phyloP scores from a whole-genome alignment of 2,888 invertebrate species.

The Crioceris asparagi region DNA sequence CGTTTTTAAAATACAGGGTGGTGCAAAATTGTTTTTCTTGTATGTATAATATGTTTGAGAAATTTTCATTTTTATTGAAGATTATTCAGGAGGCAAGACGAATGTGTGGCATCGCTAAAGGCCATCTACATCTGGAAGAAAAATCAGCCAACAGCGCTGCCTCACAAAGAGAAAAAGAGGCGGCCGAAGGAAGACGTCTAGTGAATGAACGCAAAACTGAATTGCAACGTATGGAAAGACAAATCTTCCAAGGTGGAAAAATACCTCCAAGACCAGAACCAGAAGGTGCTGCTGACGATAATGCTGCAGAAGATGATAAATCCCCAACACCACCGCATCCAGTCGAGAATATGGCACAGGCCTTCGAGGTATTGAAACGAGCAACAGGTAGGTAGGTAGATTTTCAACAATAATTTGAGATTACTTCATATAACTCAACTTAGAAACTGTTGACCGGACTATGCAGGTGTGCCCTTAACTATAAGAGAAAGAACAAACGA shows the following conservation, averaged over 20 bases:
- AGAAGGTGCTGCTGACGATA: constrained; percentile 28
- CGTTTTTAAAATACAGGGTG: no score
- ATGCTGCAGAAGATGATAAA: constrained; percentile 30
- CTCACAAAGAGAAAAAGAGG: constrained; percentile 53
- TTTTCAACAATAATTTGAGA: no score
- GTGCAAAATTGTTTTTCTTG: no score
- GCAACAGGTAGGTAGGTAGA: constrained; percentile 50
- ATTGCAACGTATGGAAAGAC: constrained; percentile 64
- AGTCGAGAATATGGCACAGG: constrained; percentile 46
- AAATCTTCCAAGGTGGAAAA: constrained; percentile 56
- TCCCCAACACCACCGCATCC: constrained; percentile 30
- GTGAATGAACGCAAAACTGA: constrained; percentile 63
- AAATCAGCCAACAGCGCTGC: constrained; percentile 56
- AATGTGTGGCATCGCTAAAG: constrained; percentile 58
- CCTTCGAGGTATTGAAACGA: constrained; percentile 64
- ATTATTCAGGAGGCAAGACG: constrained; percentile 65
- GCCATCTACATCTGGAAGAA: constrained; percentile 58
- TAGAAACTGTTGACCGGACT: no score
- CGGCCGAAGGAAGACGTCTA: constrained; percentile 53
- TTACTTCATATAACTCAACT: no score
- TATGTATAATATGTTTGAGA: no score
- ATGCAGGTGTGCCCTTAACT: no score
- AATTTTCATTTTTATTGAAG: no score
- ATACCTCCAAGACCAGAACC: constrained; percentile 31
- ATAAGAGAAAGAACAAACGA: no score